Base-by-base conservation (phyloP, 2,888 invertebrate genomes). In the Caenorhabditis japonica region DNA sequence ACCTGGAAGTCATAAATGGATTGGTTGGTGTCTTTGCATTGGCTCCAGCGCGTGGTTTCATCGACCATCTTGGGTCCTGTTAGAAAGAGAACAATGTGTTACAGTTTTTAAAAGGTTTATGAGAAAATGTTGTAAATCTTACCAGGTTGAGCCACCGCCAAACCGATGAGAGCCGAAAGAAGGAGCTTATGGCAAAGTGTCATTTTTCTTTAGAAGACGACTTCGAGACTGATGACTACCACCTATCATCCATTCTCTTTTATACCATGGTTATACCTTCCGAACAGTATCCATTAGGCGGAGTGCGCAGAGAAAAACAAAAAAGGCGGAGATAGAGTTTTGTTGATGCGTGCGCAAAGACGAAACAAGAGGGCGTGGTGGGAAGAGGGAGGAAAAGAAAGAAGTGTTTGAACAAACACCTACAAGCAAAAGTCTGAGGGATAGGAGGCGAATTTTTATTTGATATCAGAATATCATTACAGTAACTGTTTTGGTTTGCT, bases 1-100 rank as follows among this genome's bases (percentile, higher is more conserved):
- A 76, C 82, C 75, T 83, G 82, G 77, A 84, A 86, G 61, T 86
- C 86, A 64, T 86, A 86, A 59, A 86, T 79, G 23, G 82, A 78
- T 69, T 84, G 83, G 69, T 86, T 86, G 49, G 78, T 75, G 41
- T 76, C 69, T 36, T 64, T 74, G 62, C 86, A 86, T 69, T 84
- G 79, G 25, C 72, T 81, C 86, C 86, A 86, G 8, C 86, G 78
- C 8, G 85, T 84, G 3, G 86, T 84, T 73, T 86, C 86, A 58
- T 86, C 86, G 49, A 86, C 83, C 56, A 86, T 79, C 56, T 81
- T 80, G 12, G 86, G 86, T 10, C 86, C 86, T 77, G 30, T 5
- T n/a, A n/a, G 19, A n/a, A 64, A 58, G 8, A 13, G 8, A 34
- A 55, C 10, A 19, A n/a, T 17, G 33, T 36, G 19, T n/a, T 10